Percentiles rank a stretch among this genome's conserved stretches.
These are phyloP conservation scores for Rotaria magnacalcarata DNA, from an alignment of 2,888 invertebrate species.

Conservation along the genomic window DNA sequence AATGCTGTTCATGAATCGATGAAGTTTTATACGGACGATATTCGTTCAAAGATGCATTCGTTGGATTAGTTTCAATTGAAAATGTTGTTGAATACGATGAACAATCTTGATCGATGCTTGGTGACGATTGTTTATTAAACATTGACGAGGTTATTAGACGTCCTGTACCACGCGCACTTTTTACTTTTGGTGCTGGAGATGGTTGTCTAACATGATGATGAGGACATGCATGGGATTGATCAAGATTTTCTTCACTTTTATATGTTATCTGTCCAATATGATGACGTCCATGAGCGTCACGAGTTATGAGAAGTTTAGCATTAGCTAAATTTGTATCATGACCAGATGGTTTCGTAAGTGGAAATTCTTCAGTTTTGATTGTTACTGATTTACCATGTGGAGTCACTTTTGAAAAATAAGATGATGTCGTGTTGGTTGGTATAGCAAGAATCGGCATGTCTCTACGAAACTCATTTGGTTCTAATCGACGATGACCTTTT, in stretches of 20 bases:
- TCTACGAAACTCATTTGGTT: background rate
- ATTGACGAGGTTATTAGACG: background rate
- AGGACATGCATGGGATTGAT: background rate
- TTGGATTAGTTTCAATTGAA: background rate
- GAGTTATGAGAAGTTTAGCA: constrained; percentile 39
- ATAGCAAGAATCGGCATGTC: background rate
- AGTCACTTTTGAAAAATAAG: background rate
- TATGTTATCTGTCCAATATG: constrained; percentile 39
- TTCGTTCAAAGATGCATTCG: background rate
- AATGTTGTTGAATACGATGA: background rate
- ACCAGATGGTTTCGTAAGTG: background rate
- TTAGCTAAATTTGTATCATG: constrained; percentile 35
- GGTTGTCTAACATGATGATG: background rate
- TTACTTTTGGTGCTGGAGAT: background rate
- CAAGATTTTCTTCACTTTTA: background rate
- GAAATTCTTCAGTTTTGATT: constrained; percentile 18
- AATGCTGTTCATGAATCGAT: background rate
- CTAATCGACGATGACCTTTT: constrained; percentile 34
- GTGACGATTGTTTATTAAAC: background rate
- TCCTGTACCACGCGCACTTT: constrained; percentile 15
- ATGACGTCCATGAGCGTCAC: constrained; percentile 43
- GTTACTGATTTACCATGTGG: background rate
- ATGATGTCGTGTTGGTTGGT: background rate
- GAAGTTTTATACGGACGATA: background rate
- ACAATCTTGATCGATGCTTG: background rate